A percentile compares a stretch with the other conserved stretches of the same genome.
Evolutionary conservation across 2,797 vertebrate species (phyloP).

Genomic region (Melanotaenia pygmaea): DNA sequence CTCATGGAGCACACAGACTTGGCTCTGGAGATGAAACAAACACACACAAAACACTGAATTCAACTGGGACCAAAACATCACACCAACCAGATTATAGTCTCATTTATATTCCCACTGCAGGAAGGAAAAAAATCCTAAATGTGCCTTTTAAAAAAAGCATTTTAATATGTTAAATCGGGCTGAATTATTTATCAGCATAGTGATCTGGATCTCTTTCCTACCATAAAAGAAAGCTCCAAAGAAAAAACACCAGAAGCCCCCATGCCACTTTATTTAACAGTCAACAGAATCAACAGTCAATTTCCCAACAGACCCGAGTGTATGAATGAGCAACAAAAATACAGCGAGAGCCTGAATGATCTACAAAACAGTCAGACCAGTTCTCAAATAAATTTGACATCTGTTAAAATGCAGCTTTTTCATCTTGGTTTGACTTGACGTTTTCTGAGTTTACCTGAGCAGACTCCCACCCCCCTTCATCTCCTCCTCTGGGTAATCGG

Average conservation of each 20-base stretch:
- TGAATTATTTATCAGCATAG: constrained; percentile 54
- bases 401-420: constrained; percentile 29
- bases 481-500: constrained; percentile 88
- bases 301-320: constrained; percentile 1
- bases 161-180: constrained; percentile 28
- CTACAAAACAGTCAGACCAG: constrained; percentile 8
- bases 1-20: constrained; percentile 99
- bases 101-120: not conserved
- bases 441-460: constrained; percentile 86
- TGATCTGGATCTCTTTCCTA: constrained; percentile 10
- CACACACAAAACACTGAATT: constrained; percentile 4
- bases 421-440: constrained; percentile 14
- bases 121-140: not conserved
- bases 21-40: constrained; percentile 83
- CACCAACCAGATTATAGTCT: constrained; percentile 13
- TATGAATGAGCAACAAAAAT: constrained; percentile 20
- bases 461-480: constrained; percentile 88
- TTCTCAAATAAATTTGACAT: constrained; percentile 11
- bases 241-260: constrained; percentile 15
- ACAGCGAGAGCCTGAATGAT: constrained; percentile 26
- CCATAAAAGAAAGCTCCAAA: constrained; percentile 25
- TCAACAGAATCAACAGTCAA: constrained; percentile 30
- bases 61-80: constrained; percentile 2
- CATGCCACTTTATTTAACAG: constrained; percentile 33
- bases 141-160: not conserved